phyloP scores from a whole-genome alignment of 2,888 invertebrate genomes.

The Seira sanloemensis region DNA sequence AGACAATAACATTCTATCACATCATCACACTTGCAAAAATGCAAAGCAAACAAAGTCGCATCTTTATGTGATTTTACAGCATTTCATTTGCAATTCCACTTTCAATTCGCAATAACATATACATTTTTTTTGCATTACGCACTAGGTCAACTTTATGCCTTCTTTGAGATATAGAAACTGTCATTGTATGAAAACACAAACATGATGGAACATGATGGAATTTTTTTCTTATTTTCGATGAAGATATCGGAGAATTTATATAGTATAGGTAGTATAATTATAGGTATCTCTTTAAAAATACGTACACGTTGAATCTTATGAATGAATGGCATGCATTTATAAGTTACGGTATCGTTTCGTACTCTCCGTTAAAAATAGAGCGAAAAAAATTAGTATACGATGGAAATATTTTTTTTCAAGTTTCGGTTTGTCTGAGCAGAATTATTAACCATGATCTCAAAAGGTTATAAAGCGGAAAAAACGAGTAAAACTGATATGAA shows the following conservation, averaged over 20 bases:
- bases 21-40: constrained; percentile 63
- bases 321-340: not conserved
- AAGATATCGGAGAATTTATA: no score
- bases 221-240: not conserved
- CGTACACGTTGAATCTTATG: not conserved
- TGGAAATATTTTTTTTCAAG: no score
- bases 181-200: not conserved
- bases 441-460: constrained; percentile 41
- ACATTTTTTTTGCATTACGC: constrained; percentile 1
- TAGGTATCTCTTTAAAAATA: not conserved
- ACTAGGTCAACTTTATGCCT: constrained; percentile 41
- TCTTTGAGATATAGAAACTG: constrained; percentile 16
- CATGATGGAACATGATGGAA: not conserved
- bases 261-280: not conserved
- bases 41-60: constrained; percentile 37
- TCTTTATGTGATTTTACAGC: constrained; percentile 19
- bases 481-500: constrained; percentile 21
- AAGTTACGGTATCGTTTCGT: not conserved
- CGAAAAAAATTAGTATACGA: not conserved
- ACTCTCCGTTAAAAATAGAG: not conserved
- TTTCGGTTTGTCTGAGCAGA: constrained; percentile 23
- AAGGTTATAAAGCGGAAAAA: constrained; percentile 24
- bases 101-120: not conserved
- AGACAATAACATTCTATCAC: constrained; percentile 62
- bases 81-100: not conserved